Base-by-base conservation (phyloP, 2,797 vertebrate species). In the Pitangus sulphuratus region DNA sequence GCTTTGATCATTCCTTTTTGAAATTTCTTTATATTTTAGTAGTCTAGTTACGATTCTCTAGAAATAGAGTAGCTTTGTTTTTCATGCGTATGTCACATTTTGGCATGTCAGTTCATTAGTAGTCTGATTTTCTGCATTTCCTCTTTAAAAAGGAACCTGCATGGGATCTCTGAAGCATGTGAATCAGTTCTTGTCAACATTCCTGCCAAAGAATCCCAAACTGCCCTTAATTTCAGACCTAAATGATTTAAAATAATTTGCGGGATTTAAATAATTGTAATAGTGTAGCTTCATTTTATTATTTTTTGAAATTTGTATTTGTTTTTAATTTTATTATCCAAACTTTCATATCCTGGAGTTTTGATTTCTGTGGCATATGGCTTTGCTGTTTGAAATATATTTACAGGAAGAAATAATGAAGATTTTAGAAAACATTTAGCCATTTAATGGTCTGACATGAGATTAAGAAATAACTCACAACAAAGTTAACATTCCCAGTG, bases 131-230 rank as follows among this genome's bases (percentile, higher is more conserved):
- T 89, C 84, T 95, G 78, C 91, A 91, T 97, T 96, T 96, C 57
- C 74, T 92, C 88, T 92, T 89, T 77, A 78, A 87, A 92, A 92
- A 93, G 82, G 64, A 96, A 86, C 58, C 96, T 97, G 98, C 98
- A 98, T 98, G 98, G 93, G 90, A 95, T 95, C 69, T 93, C 95
- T 87, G 65, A 97, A 97, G 98, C 98, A 98, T 98, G 97, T 86
- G 89, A 97, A 95, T 92, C 31, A 47, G 97, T 98, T 98, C 97
- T 98, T 98, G 97, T 98, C 98, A 98, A 98, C 97, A 97, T 97
- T 98, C 90, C 79, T 96, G 66, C 44, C 70, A 84, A 92, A 89
- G 48, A 88, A 70, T 75, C 70, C 89, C 85, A 76, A 87, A 50
- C 25, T 44, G 58, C 40, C 74, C 54, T 61, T 88, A 75, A 54